These are phyloP conservation scores for Vultur gryphus DNA, from an alignment of 2,797 vertebrate genomes.

Conservation along the genomic window DNA sequence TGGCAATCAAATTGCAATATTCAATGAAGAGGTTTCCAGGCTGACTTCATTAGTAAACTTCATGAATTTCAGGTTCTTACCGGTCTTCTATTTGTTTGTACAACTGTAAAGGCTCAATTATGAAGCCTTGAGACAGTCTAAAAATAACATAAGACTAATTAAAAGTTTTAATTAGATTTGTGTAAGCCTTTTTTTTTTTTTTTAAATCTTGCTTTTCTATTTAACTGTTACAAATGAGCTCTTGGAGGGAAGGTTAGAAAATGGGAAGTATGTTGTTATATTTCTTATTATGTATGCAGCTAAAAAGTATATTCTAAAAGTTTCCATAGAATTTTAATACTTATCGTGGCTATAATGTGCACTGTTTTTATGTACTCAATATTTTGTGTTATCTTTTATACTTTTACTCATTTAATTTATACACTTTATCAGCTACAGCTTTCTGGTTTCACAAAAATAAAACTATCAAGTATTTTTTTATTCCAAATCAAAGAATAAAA, in stretches of 20 bases:
- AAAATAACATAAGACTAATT: slow-evolving; percentile 72
- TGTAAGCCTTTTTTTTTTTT: not conserved
- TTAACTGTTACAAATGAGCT: slow-evolving; percentile 31
- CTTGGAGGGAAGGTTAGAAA: not conserved
- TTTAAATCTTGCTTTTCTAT: slow-evolving; percentile 28
- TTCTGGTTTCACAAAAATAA: not conserved
- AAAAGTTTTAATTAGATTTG: slow-evolving; percentile 65
- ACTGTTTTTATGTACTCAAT: not conserved
- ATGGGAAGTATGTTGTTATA: not conserved
- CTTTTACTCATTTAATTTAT: not conserved
- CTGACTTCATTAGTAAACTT: slow-evolving; percentile 72
- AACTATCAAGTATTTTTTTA: not conserved
- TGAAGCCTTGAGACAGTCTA: slow-evolving; percentile 54
- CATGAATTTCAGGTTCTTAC: slow-evolving; percentile 72
- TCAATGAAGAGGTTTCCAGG: slow-evolving; percentile 70
- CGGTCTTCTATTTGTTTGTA: slow-evolving; percentile 72
- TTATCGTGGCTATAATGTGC: not conserved
- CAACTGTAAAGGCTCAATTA: slow-evolving; percentile 70
- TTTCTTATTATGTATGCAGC: not conserved
- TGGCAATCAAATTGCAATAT: slow-evolving; percentile 72
- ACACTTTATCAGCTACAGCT: not conserved
- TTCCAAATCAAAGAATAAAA: not conserved
- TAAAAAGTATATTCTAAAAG: not conserved
- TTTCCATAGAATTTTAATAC: not conserved
- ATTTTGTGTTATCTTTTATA: not conserved